phyloP scores from a whole-genome alignment of 1,140 invertebrate genomes.

The Agrilus planipennis region DNA sequence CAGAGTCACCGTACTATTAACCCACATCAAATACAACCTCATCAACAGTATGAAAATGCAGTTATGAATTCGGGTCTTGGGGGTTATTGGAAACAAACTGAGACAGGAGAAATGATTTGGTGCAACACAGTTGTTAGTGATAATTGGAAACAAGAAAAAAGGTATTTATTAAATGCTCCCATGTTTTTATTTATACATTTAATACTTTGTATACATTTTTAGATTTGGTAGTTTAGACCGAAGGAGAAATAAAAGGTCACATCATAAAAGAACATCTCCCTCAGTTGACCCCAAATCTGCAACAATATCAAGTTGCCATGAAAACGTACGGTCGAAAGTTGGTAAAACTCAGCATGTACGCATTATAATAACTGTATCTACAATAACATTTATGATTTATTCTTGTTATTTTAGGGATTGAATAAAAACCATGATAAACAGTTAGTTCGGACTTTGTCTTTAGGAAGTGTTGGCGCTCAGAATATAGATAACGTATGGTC shows the following conservation, averaged over 20 bases:
- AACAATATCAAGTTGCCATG: conserved; percentile 19
- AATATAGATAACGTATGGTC: conserved; percentile 30
- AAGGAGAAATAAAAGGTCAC: conserved; percentile 38
- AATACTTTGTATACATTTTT: conserved; percentile 9
- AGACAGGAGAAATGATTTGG: conserved; percentile 31
- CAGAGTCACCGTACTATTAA: conserved; percentile 13
- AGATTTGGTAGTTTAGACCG: conserved; percentile 53
- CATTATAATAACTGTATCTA: no score
- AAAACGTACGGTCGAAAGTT: conserved; percentile 16
- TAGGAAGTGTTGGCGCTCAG: conserved; percentile 47
- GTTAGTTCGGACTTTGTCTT: conserved; percentile 44
- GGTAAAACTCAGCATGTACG: conserved; percentile 25
- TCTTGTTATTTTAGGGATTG: neutral
- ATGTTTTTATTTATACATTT: conserved; percentile 4
- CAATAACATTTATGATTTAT: neutral
- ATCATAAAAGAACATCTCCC: conserved; percentile 29
- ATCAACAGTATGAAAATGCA: conserved; percentile 33
- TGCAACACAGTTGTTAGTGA: conserved; percentile 21
- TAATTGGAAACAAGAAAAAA: conserved; percentile 29
- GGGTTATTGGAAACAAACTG: conserved; percentile 30
- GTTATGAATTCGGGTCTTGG: conserved; percentile 27
- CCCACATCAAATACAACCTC: conserved; percentile 29
- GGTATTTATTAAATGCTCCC: conserved; percentile 21
- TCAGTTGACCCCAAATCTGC: conserved; percentile 24
- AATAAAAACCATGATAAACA: conserved; percentile 38